Percentiles rank a stretch among this genome's conserved stretches.
Conservation (phyloP, 2,113 vertebrate species). For the Budorcas taxicolor region DNA sequence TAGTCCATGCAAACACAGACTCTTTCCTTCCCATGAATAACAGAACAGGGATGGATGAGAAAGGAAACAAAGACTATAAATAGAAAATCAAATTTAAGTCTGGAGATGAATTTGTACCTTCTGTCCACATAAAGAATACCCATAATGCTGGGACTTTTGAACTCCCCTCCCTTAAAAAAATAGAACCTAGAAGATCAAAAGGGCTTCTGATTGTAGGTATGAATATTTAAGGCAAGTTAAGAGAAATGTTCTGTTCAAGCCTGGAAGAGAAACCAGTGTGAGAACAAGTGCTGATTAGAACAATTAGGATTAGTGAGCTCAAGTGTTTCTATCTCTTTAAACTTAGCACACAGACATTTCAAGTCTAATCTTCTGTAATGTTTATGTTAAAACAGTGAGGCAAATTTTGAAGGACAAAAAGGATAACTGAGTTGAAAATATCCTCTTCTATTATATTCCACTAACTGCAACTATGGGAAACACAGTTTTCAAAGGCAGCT, state of each 20-base stretch:
- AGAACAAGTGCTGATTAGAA: constrained; percentile 7
- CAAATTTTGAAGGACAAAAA: background rate
- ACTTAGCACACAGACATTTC: background rate
- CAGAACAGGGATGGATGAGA: background rate
- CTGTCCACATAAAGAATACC: background rate
- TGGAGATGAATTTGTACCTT: constrained; percentile 10
- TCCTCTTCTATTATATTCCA: background rate
- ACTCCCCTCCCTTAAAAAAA: background rate
- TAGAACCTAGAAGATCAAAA: background rate
- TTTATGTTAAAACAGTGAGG: constrained; percentile 18
- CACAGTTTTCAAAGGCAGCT: background rate
- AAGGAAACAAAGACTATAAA: constrained; percentile 13
- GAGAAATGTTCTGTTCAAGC: background rate
- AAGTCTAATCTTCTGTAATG: background rate
- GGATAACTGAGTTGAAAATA: constrained; percentile 5
- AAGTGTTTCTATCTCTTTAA: constrained; percentile 11
- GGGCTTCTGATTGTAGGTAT: background rate
- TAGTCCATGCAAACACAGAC: background rate
- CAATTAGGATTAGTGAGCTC: background rate
- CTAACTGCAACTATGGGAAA: background rate
- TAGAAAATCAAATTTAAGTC: constrained; percentile 29
- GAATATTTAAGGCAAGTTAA: background rate
- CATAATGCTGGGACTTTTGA: background rate
- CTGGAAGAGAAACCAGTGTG: constrained; percentile 30
- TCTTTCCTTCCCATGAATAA: background rate